phyloP scores from a whole-genome alignment of 2,113 vertebrate species.

The Opisthocomus hoazin region DNA sequence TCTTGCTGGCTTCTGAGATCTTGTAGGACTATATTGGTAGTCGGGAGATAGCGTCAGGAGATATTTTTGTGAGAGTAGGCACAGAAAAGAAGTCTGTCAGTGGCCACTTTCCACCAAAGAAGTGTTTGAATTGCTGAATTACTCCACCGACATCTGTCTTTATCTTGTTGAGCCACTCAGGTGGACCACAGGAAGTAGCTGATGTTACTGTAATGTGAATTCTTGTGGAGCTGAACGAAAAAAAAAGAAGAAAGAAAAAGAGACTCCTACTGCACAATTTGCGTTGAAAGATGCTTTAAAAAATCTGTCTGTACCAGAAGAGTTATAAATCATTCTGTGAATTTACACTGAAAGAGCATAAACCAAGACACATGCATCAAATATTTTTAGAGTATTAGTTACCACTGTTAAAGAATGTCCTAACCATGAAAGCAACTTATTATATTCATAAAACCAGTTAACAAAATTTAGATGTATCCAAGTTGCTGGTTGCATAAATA shows the following conservation, averaged over 20 bases:
- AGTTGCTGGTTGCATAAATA: not conserved
- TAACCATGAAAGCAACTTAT: not conserved
- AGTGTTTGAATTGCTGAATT: not conserved
- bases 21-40: not conserved
- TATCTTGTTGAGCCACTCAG: not conserved
- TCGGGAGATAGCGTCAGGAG: not conserved
- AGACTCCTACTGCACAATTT: not conserved
- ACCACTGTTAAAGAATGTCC: not conserved
- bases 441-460: not conserved
- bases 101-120: not conserved
- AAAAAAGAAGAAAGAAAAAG: too few relatives aligned
- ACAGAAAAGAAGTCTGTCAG: not conserved
- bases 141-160: not conserved
- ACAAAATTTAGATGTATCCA: not conserved
- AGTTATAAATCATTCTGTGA: not conserved
- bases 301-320: not conserved
- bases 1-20: not conserved
- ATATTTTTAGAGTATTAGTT: not conserved
- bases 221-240: not conserved
- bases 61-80: not conserved
- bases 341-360: not conserved
- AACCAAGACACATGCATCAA: not conserved
- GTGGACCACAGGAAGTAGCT: not conserved
- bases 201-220: not conserved
- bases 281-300: not conserved